Conservation (phyloP, 2,113 vertebrate species). For the Anolis sagrei region DNA sequence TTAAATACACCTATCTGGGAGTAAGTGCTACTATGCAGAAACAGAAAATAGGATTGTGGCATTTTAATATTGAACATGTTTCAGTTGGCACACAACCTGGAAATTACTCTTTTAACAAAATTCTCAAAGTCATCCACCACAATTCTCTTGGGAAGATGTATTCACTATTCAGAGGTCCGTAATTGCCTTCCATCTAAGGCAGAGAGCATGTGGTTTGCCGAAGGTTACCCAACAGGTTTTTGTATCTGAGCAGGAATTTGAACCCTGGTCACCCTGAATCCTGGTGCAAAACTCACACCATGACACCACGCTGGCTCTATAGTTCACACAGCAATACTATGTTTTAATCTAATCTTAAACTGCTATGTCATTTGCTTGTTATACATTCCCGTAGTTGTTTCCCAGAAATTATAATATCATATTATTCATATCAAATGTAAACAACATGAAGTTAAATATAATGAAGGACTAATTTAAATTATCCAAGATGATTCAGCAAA, state of each 20-base stretch:
- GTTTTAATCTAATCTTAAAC: background rate
- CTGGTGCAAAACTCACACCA: no score
- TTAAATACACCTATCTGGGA: background rate
- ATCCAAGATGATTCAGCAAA: background rate
- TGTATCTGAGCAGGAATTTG: no score
- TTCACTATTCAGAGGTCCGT: no score
- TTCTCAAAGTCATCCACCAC: no score
- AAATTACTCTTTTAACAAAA: no score
- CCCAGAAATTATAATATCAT: background rate
- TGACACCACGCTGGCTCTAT: no score
- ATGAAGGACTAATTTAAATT: background rate
- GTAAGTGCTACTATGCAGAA: background rate
- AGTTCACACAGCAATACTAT: background rate
- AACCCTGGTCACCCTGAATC: no score
- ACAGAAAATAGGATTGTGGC: background rate
- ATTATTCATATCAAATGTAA: conserved; percentile 6
- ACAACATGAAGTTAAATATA: background rate
- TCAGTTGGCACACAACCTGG: no score
- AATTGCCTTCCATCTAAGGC: no score
- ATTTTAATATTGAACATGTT: background rate
- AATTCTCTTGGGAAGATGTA: no score
- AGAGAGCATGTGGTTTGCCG: no score
- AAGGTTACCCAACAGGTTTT: no score
- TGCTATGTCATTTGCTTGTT: background rate
- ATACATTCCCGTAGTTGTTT: background rate